Evolutionary conservation across 1,140 invertebrate genomes (phyloP).

Genomic region (Tetragonula clypearis): DNA sequence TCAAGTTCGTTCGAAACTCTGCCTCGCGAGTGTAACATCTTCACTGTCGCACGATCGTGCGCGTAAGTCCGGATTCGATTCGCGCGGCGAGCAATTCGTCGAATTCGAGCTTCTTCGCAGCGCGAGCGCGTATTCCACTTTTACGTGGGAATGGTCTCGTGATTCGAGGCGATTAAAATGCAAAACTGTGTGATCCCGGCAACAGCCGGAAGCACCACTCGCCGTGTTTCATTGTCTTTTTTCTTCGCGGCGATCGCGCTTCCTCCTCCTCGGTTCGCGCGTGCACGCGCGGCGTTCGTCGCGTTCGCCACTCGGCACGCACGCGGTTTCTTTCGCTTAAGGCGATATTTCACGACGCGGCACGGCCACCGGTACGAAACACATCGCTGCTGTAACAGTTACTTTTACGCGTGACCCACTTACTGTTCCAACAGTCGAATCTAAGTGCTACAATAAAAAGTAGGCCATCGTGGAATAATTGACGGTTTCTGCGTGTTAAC

Average conservation of each 20-base stretch:
- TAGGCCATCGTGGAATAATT: constrained; percentile 53
- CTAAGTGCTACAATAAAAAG: constrained; percentile 62
- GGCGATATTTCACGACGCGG: constrained; percentile 44
- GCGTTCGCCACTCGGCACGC: neutral
- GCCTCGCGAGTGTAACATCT: too few species aligned
- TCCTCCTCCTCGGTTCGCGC: constrained; percentile 16
- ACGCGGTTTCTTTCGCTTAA: constrained; percentile 45
- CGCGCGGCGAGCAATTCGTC: too few species aligned
- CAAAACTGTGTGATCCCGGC: constrained; percentile 1
- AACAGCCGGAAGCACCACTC: constrained; percentile 17
- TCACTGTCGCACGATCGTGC: too few species aligned
- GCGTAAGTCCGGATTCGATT: too few species aligned
- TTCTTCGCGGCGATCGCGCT: constrained; percentile 10
- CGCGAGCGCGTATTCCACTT: neutral
- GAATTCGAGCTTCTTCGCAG: too few species aligned
- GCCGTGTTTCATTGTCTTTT: constrained; percentile 21
- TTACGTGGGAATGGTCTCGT: constrained; percentile 17
- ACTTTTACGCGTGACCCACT: constrained; percentile 69
- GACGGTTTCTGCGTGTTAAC: constrained; percentile 3
- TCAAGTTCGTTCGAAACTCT: too few species aligned
- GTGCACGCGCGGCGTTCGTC: neutral
- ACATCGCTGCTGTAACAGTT: constrained; percentile 67
- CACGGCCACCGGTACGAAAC: constrained; percentile 54
- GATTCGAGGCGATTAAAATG: constrained; percentile 17
- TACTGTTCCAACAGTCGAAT: constrained; percentile 65